Evolutionary conservation across 2,113 vertebrate genomes (phyloP).

Genomic region (Anolis sagrei): DNA sequence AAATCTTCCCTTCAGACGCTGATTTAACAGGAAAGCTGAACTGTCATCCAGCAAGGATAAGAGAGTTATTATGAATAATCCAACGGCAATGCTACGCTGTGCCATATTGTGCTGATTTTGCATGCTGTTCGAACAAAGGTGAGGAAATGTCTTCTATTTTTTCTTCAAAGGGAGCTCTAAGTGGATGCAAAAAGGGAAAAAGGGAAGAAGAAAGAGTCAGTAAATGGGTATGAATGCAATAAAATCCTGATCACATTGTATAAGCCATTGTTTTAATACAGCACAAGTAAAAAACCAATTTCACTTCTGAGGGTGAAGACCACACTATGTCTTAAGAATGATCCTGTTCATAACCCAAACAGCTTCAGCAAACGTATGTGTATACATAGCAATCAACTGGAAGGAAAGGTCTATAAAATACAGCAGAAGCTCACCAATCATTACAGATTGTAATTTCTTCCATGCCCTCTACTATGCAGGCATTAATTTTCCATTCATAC

Average conservation of each 20-base stretch:
- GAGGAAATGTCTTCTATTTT: constrained; percentile 51
- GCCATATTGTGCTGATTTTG: constrained; percentile 65
- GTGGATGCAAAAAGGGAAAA: constrained; percentile 39
- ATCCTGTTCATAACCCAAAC: background rate
- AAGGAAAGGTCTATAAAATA: background rate
- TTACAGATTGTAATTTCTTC: background rate
- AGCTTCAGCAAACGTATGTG: background rate
- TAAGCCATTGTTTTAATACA: background rate
- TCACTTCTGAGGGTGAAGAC: constrained; percentile 37
- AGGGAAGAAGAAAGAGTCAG: background rate
- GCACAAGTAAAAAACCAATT: background rate
- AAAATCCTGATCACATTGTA: background rate
- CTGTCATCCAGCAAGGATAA: constrained; percentile 77
- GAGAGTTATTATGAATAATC: constrained; percentile 77
- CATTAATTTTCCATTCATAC: background rate
- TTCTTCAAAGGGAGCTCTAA: constrained; percentile 62
- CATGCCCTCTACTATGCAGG: background rate
- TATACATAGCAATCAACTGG: background rate
- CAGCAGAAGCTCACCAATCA: background rate
- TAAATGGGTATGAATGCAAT: constrained; percentile 20
- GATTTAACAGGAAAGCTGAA: constrained; percentile 82
- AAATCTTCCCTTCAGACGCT: constrained; percentile 89
- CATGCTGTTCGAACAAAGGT: constrained; percentile 42
- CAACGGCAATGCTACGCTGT: constrained; percentile 70
- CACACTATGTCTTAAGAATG: constrained; percentile 3